Evolutionary conservation across 2,888 invertebrate species (phyloP), one percentile per base, ranked within the genome.

Genomic region (Tenthredo notha): DNA sequence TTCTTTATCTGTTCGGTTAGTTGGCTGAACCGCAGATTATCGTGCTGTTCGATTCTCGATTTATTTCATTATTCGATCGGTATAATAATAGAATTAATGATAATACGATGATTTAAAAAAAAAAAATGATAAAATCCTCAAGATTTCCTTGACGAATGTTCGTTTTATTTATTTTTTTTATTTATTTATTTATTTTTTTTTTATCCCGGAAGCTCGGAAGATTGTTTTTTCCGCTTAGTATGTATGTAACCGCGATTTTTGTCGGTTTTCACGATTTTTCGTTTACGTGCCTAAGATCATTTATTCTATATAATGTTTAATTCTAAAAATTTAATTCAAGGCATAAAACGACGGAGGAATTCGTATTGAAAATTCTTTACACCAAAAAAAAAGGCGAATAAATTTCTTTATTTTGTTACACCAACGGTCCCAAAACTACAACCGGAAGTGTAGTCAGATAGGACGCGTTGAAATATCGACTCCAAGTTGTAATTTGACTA

Each of bases 21-120:
- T 61, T 29, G 61, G 61, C 25, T 61, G 61, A 61, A 61, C 61
- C 61, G 61, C 61, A 61, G 61, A 61, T 61, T 25, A 61, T 61
- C 61, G 12, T 25, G 21, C 61, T 7, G 21, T 61, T 61, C 10
- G 21, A 29, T 25, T 29, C 25, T 61, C 61, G 61, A 3, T 61
- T 61, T 61, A 15, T 21, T 61, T 61, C 21, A 61, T 25, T 61
- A 3, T 10, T 21, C 61, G 61, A 61, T 61, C 61, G 25, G 61
- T n/a, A n/a, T n/a, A n/a, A 54, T 54, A 5, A 50, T 50, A 50
- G 7, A n/a, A n/a, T 1, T 18, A 15, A 18, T 50, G n/a, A 50
- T 6, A n/a, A n/a, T 18, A 50, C 47, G 47, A n/a, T 54, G n/a
- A 54, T 54, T 54, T n/a, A n/a, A n/a, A n/a, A n/a, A n/a, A n/a